phyloP scores from a whole-genome alignment of 2,797 vertebrate genomes.

The Microcaecilia unicolor region DNA sequence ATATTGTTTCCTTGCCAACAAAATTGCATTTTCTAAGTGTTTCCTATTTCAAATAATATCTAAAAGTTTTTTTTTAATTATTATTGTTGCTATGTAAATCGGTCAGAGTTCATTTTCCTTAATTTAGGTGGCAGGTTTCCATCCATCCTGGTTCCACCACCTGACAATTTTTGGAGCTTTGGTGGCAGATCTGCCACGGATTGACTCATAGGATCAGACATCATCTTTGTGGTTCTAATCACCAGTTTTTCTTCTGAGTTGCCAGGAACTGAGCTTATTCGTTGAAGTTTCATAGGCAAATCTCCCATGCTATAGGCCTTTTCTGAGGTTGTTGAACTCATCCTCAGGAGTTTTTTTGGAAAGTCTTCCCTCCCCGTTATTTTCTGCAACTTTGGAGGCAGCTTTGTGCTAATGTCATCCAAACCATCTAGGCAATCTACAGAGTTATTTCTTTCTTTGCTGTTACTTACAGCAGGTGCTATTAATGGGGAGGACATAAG shows the following conservation, averaged over 20 bases:
- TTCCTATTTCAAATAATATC: constrained; percentile 18
- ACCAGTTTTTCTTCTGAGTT: constrained; percentile 88
- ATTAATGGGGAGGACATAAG: constrained; percentile 93
- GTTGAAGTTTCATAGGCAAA: constrained; percentile 93
- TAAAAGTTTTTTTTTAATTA: neutral
- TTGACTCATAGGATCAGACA: constrained; percentile 87
- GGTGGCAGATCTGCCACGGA: constrained; percentile 95
- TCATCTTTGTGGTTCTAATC: constrained; percentile 77
- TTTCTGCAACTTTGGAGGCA: constrained; percentile 94
- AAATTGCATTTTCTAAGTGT: constrained; percentile 21
- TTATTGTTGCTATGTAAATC: constrained; percentile 87
- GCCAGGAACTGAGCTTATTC: constrained; percentile 96
- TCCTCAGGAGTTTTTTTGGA: constrained; percentile 89
- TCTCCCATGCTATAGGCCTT: constrained; percentile 96
- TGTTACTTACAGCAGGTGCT: constrained; percentile 90
- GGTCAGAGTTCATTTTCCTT: constrained; percentile 97
- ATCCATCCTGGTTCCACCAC: constrained; percentile 81
- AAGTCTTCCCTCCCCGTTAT: constrained; percentile 89
- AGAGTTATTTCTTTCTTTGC: constrained; percentile 85
- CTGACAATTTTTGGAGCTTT: constrained; percentile 91
- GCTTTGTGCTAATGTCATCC: constrained; percentile 82
- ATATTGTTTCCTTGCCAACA: constrained; percentile 14
- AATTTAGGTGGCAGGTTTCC: constrained; percentile 93
- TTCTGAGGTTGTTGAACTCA: constrained; percentile 97
- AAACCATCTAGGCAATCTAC: constrained; percentile 87